Conservation (phyloP, 2,113 vertebrate species). For the Tyrannus savana region DNA sequence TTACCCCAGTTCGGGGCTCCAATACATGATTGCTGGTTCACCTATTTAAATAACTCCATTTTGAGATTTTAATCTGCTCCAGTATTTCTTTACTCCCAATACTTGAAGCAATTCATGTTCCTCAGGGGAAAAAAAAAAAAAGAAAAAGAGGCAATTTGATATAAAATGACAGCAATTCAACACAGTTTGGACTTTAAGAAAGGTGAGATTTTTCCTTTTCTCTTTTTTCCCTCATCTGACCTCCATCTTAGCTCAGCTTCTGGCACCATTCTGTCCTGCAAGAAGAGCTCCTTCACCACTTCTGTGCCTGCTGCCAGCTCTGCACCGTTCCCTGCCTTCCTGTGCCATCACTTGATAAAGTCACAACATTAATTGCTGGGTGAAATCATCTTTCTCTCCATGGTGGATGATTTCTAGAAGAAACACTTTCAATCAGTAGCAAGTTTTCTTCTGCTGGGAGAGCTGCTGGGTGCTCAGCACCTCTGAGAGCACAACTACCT, state of each 20-base stretch:
- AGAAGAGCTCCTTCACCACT: not conserved
- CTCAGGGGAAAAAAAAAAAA: not conserved
- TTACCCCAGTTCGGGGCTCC: not conserved
- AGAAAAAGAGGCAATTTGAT: not conserved
- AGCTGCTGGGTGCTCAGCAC: not conserved
- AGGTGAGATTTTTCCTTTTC: not conserved
- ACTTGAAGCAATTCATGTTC: not conserved
- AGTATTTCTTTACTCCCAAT: not conserved
- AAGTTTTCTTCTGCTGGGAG: not conserved
- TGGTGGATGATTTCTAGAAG: not conserved
- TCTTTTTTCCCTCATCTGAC: not conserved
- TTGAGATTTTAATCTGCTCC: not conserved
- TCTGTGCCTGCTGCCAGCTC: not conserved
- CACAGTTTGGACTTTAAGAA: not conserved
- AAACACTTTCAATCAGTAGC: not conserved
- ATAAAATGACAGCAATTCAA: not conserved
- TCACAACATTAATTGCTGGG: not conserved
- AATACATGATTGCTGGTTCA: fast-evolving
- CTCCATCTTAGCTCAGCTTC: not conserved
- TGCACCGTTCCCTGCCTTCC: not conserved
- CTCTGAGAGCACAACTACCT: not conserved
- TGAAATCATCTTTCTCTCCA: not conserved
- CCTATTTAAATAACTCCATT: not conserved
- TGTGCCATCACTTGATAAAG: not conserved
- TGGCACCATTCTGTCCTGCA: not conserved